Evolutionary conservation across 2,888 invertebrate genomes (phyloP).

Genomic region (Sinotaia quadrata): DNA sequence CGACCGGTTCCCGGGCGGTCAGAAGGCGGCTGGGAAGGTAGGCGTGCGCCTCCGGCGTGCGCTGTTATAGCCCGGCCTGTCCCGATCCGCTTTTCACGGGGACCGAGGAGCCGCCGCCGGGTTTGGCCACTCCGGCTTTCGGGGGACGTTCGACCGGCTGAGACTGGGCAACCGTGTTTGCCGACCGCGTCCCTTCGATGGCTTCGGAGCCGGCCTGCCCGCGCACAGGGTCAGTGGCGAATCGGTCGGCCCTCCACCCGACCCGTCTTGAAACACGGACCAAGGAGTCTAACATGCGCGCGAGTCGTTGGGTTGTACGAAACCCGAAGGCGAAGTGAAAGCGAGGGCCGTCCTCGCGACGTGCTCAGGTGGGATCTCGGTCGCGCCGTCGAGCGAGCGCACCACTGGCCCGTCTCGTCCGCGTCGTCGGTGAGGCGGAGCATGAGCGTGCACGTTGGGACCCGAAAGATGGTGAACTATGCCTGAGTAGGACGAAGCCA

Average conservation of each 20-base stretch:
- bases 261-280: slow-evolving; percentile 86
- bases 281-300: slow-evolving; percentile 83
- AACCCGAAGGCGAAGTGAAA: slow-evolving; percentile 81
- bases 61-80: slow-evolving; percentile 13
- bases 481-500: slow-evolving; percentile 24
- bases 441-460: slow-evolving; percentile 20
- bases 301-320: slow-evolving; percentile 78
- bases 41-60: neutral
- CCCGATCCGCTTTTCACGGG: slow-evolving; percentile 10
- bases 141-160: slow-evolving; percentile 1
- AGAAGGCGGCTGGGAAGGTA: slow-evolving; percentile 4
- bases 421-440: slow-evolving; percentile 20
- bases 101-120: slow-evolving; percentile 12
- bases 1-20: slow-evolving; percentile 13
- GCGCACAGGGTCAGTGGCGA: slow-evolving; percentile 30
- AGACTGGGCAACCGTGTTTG: slow-evolving; percentile 19
- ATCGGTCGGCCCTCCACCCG: slow-evolving; percentile 68
- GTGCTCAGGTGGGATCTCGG: slow-evolving; percentile 56
- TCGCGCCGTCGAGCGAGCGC: slow-evolving; percentile 31
- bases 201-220: slow-evolving; percentile 7
- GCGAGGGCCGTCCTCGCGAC: slow-evolving; percentile 74
- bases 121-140: slow-evolving; percentile 5
- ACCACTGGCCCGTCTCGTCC: slow-evolving; percentile 17
- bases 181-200: neutral
- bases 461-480: slow-evolving; percentile 22